Evolutionary conservation across 2,888 invertebrate species (phyloP).

Genomic region (Dione vanillae): DNA sequence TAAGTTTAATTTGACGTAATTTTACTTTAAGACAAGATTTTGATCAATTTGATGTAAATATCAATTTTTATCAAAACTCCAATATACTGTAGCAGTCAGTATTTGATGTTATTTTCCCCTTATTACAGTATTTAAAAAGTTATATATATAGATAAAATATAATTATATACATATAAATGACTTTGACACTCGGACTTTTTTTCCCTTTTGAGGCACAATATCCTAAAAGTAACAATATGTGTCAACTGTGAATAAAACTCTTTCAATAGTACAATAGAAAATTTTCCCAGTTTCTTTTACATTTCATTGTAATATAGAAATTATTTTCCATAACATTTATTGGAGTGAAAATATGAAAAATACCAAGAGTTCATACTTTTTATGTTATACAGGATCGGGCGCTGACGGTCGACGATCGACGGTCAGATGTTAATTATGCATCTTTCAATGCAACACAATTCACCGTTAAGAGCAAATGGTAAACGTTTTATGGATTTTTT

Average conservation of each 20-base stretch:
- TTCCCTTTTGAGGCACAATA: too few relatives aligned
- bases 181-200: too few relatives aligned
- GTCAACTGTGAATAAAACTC: neutral
- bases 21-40: too few relatives aligned
- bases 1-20: too few relatives aligned
- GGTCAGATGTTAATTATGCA: constrained; percentile 26
- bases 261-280: neutral
- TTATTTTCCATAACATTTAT: constrained; percentile 12
- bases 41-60: too few relatives aligned
- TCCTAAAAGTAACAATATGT: neutral
- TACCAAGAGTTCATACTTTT: constrained; percentile 7
- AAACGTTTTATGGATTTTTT: constrained; percentile 15
- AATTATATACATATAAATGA: too few relatives aligned
- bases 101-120: too few relatives aligned
- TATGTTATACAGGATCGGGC: constrained; percentile 9
- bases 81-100: too few relatives aligned
- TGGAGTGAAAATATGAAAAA: constrained; percentile 22
- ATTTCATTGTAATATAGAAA: constrained; percentile 11
- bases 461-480: constrained; percentile 19
- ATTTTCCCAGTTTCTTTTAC: neutral
- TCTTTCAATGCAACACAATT: constrained; percentile 23
- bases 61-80: too few relatives aligned
- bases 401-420: constrained; percentile 1
- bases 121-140: too few relatives aligned
- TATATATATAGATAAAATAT: too few relatives aligned